Conservation (phyloP, 2,113 vertebrate genomes). For the Trichechus manatus region DNA sequence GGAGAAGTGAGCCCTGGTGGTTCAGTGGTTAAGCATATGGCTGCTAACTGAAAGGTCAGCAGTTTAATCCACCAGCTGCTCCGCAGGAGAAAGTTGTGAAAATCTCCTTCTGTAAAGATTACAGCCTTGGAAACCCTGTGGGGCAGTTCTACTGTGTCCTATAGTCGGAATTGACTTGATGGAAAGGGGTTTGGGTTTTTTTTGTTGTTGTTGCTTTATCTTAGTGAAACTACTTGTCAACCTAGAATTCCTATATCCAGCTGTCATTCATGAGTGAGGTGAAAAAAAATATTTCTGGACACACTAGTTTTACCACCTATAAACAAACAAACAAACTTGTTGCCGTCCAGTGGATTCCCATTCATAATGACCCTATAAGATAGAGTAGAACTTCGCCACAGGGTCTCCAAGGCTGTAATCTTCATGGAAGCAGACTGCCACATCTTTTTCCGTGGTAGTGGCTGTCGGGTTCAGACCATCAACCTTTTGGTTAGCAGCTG, state of each 20-base stretch:
- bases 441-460: too few relatives aligned
- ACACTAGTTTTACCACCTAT: not conserved
- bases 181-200: too few relatives aligned
- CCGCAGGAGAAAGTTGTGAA: not conserved
- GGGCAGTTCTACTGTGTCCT: not conserved
- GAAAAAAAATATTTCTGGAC: constrained; percentile 20
- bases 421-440: too few relatives aligned
- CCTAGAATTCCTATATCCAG: not conserved
- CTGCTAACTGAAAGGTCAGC: not conserved
- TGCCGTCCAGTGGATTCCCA: too few relatives aligned
- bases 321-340: too few relatives aligned
- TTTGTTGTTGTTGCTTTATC: not conserved
- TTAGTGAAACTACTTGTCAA: not conserved
- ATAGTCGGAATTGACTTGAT: too few relatives aligned
- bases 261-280: not conserved
- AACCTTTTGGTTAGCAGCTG: too few relatives aligned
- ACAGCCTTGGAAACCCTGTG: not conserved
- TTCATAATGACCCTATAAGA: too few relatives aligned
- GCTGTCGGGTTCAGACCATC: too few relatives aligned
- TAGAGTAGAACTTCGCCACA: too few relatives aligned
- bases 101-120: not conserved
- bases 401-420: too few relatives aligned
- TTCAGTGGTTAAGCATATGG: not conserved
- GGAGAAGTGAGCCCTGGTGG: not conserved
- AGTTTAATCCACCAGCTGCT: not conserved